Evolutionary conservation across 2,888 invertebrate genomes (phyloP).

Genomic region (Noctua janthina): DNA sequence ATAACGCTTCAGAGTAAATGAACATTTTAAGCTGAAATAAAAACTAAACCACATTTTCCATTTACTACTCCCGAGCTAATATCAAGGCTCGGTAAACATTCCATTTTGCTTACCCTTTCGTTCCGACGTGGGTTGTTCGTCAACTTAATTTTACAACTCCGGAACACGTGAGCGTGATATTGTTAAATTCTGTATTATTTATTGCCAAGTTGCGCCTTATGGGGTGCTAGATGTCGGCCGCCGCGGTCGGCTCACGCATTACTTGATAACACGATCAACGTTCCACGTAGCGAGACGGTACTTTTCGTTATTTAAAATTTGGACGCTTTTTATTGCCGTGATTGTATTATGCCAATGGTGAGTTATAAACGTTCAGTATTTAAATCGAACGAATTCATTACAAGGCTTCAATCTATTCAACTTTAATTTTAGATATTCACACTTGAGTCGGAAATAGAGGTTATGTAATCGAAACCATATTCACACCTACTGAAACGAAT

Average conservation of each 20-base stretch:
- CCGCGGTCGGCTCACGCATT: conserved; percentile 64
- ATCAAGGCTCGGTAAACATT: conserved; percentile 67
- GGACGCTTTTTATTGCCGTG: conserved; percentile 21
- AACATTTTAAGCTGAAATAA: conserved; percentile 61
- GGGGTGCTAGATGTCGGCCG: conserved; percentile 70
- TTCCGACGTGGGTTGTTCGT: conserved; percentile 70
- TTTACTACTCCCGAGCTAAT: conserved; percentile 62
- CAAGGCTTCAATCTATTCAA: conserved; percentile 14
- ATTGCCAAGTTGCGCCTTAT: conserved; percentile 69
- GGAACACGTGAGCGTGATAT: conserved; percentile 77
- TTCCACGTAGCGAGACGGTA: conserved; percentile 62
- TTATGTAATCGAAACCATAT: conserved; percentile 27
- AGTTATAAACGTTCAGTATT: conserved; percentile 21
- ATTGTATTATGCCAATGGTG: conserved; percentile 33
- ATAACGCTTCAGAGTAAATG: conserved; percentile 53
- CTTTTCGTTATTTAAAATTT: conserved; percentile 42
- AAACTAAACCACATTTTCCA: conserved; percentile 63
- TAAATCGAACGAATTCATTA: conserved; percentile 26
- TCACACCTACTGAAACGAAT: conserved; percentile 30
- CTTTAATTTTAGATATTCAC: conserved; percentile 33
- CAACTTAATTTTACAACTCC: conserved; percentile 82
- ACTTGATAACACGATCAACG: conserved; percentile 67
- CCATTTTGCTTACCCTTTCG: conserved; percentile 64
- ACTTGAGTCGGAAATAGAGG: conserved; percentile 15
- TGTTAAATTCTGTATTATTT: conserved; percentile 69